These are phyloP conservation scores for Cephalopterus ornatus DNA, from an alignment of 2,113 vertebrate genomes.

Conservation along the genomic window DNA sequence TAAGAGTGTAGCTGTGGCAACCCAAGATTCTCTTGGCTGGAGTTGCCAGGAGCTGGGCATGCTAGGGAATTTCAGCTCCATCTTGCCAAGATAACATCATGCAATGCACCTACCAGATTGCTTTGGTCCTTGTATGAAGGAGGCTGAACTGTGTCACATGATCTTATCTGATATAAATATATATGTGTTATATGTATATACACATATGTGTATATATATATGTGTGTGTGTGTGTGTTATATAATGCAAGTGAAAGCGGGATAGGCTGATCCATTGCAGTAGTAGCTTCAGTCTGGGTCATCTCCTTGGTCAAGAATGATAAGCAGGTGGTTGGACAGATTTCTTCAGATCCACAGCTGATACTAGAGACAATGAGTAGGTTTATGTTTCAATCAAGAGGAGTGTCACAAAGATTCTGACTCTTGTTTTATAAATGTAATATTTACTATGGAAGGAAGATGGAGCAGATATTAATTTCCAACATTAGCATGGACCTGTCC, in stretches of 20 bases:
- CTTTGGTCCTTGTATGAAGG: not conserved
- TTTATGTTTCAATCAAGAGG: not conserved
- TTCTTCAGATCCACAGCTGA: not conserved
- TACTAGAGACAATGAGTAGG: not conserved
- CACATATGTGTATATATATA: too few relatives aligned
- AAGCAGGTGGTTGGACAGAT: not conserved
- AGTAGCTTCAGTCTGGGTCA: accelerated
- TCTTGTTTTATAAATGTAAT: not conserved
- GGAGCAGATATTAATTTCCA: not conserved
- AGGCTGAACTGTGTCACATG: not conserved
- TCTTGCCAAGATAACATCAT: not conserved
- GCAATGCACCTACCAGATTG: not conserved
- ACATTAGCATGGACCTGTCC: accelerated
- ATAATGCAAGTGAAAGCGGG: not conserved
- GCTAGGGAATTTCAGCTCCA: not conserved
- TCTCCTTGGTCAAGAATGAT: not conserved
- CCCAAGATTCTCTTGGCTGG: not conserved
- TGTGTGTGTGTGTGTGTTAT: not conserved
- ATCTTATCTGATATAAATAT: too few relatives aligned
- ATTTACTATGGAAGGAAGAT: not conserved
- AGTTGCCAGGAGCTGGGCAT: not conserved
- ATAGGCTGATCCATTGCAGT: not conserved
- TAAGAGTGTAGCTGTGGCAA: not conserved
- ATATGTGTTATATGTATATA: too few relatives aligned
- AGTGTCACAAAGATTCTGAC: not conserved